Percentiles rank a stretch among this genome's conserved stretches.
phyloP scores from a whole-genome alignment of 2,113 vertebrate species.

The Alethe diademata region DNA sequence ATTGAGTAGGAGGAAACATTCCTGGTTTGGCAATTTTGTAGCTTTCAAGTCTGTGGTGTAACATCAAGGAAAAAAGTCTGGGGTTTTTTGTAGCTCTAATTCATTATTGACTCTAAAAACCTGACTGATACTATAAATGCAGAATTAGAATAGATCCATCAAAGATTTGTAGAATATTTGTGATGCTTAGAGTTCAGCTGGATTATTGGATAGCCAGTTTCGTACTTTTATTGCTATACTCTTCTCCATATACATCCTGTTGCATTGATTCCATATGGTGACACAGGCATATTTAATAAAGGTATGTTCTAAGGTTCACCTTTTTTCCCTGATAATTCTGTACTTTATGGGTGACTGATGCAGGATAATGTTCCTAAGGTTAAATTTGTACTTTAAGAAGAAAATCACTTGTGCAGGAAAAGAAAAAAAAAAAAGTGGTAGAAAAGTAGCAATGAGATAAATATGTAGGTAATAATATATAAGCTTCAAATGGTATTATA shows the following conservation, averaged over 20 bases:
- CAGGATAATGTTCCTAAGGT: background rate
- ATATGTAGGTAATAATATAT: background rate
- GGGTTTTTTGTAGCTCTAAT: background rate
- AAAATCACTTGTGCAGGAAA: background rate
- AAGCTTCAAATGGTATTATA: background rate
- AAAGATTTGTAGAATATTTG: background rate
- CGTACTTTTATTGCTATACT: background rate
- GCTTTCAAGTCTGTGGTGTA: background rate
- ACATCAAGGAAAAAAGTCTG: background rate
- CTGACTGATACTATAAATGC: background rate
- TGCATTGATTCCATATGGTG: background rate
- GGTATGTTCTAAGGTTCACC: background rate
- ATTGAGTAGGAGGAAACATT: background rate
- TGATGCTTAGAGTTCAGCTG: background rate
- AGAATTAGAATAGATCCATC: background rate
- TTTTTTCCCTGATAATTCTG: background rate
- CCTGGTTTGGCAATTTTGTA: background rate
- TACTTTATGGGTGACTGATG: background rate
- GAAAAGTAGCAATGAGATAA: background rate
- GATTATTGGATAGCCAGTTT: background rate
- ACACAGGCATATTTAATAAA: background rate
- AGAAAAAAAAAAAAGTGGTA: background rate
- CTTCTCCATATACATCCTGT: background rate
- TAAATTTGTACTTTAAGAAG: background rate
- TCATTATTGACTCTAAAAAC: background rate